phyloP scores from a whole-genome alignment of 2,113 vertebrate genomes.

The Larimichthys polyactis region DNA sequence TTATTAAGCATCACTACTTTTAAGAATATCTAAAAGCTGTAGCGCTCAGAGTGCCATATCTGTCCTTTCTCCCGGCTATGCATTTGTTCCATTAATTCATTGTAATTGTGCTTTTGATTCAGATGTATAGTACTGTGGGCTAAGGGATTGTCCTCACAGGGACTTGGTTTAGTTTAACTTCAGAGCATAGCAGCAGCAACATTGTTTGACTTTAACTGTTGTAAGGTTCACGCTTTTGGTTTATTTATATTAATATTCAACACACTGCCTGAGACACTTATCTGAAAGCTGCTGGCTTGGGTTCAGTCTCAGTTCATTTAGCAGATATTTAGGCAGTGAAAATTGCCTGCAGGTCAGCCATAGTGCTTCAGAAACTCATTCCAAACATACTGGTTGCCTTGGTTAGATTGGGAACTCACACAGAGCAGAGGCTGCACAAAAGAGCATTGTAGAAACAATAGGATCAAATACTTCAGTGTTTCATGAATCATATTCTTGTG shows the following conservation, averaged over 20 bases:
- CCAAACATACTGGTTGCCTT: conserved; percentile 29
- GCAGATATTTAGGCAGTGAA: conserved; percentile 49
- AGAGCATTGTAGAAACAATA: conserved; percentile 14
- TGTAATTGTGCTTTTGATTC: not conserved
- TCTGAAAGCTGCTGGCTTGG: conserved; percentile 40
- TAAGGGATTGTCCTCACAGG: not conserved
- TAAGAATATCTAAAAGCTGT: conserved; percentile 12
- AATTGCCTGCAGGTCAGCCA: conserved; percentile 59
- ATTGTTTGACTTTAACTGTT: not conserved
- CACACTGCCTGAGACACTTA: conserved; percentile 19
- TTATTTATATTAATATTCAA: conserved; percentile 35
- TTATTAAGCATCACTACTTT: conserved; percentile 7
- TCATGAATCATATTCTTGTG: not conserved
- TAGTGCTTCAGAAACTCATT: conserved; percentile 45
- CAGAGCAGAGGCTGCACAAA: conserved; percentile 13
- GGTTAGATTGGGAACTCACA: not conserved
- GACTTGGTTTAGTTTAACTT: conserved; percentile 28
- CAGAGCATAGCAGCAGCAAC: conserved; percentile 1
- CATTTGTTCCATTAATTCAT: conserved; percentile 9
- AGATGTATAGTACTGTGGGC: not conserved
- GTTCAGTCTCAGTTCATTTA: conserved; percentile 56
- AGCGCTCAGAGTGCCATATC: not conserved
- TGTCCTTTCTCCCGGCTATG: not conserved
- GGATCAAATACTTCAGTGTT: conserved; percentile 11
- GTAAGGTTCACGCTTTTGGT: not conserved